Conservation (phyloP, 2,888 invertebrate genomes). For the Chaitophorus viminalis region DNA sequence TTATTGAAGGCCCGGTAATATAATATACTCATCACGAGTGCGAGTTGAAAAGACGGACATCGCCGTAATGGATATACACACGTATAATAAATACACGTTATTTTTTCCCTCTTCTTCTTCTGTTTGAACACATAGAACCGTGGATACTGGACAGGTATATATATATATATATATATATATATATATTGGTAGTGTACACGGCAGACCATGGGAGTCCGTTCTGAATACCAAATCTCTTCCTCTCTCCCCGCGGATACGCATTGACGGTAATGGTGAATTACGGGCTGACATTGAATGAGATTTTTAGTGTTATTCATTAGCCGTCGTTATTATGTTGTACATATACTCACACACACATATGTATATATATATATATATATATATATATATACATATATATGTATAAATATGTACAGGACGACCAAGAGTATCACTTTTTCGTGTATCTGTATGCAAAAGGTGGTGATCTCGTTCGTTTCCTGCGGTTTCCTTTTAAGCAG, state of each 20-base stretch:
- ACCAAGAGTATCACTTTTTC: not conserved
- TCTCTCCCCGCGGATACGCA: constrained; percentile 17
- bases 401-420: not conserved
- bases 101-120: not conserved
- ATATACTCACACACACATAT: not conserved
- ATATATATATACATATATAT: not conserved
- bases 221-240: constrained; percentile 49
- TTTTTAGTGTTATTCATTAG: constrained; percentile 51
- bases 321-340: not conserved
- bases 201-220: constrained; percentile 31
- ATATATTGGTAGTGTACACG: not conserved
- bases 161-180: not conserved
- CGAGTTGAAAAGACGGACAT: constrained; percentile 49
- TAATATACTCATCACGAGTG: constrained; percentile 62
- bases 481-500: not conserved
- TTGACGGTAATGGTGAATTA: constrained; percentile 53
- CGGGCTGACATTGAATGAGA: constrained; percentile 49
- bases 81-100: constrained; percentile 29
- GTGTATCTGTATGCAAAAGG: not conserved
- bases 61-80: constrained; percentile 50
- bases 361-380: not conserved
- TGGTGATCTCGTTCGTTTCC: not conserved
- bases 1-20: constrained; percentile 54
- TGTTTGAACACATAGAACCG: constrained; percentile 29
- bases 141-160: constrained; percentile 14